phyloP scores from a whole-genome alignment of 2,888 invertebrate genomes.

The Sarcophaga subvicina region DNA sequence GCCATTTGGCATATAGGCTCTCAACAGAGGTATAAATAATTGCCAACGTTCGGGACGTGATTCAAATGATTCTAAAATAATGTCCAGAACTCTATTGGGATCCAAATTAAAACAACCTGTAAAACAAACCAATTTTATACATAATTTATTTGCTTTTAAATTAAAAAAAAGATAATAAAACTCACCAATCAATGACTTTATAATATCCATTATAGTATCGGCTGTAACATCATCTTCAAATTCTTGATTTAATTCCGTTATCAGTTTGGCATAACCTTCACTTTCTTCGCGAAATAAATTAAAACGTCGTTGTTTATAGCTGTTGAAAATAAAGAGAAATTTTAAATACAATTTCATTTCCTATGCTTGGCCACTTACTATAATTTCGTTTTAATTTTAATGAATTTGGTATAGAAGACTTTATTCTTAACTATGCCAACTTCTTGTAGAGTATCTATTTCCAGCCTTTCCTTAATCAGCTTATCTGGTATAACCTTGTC shows the following conservation, averaged over 20 bases:
- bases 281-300: conserved; percentile 99
- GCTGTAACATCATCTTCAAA: conserved; percentile 82
- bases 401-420: conserved; percentile 96
- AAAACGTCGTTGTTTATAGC: conserved; percentile 99
- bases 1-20: conserved; percentile 93
- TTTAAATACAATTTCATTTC: background rate
- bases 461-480: conserved; percentile 94
- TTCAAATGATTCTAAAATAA: conserved; percentile 98
- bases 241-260: conserved; percentile 96
- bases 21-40: conserved; percentile 93
- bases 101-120: conserved; percentile 99
- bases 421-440: conserved; percentile 94
- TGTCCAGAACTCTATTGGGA: conserved; percentile 97
- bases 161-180: background rate
- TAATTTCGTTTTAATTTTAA: conserved; percentile 98
- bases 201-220: conserved; percentile 90
- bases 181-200: conserved; percentile 95
- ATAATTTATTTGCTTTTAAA: too few relatives aligned
- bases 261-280: conserved; percentile 98
- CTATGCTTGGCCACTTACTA: conserved; percentile 87
- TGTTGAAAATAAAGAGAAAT: conserved; percentile 80
- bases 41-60: conserved; percentile 89
- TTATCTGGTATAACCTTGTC: conserved; percentile 93
- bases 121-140: conserved; percentile 62
- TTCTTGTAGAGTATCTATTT: conserved; percentile 96